A percentile compares a stretch with the other conserved stretches of the same genome.
phyloP scores from a whole-genome alignment of 2,797 vertebrate species.

The Malacoctenus gilli region DNA sequence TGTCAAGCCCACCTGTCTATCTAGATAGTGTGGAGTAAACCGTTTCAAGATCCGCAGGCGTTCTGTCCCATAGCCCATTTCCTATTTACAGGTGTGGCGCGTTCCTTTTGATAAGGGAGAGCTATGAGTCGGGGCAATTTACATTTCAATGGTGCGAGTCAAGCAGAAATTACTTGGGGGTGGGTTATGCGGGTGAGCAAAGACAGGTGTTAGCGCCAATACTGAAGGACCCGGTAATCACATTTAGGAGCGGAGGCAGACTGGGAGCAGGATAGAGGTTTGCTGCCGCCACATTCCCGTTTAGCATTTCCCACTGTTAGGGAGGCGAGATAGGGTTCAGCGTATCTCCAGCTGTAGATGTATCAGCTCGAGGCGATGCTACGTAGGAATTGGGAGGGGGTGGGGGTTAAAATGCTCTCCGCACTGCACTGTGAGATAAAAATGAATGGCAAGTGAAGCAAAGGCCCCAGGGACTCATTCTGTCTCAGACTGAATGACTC shows the following conservation, averaged over 20 bases:
- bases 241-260: slow-evolving; percentile 33
- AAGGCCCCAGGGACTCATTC: slow-evolving; percentile 17
- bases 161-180: slow-evolving; percentile 44
- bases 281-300: slow-evolving; percentile 31
- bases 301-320: slow-evolving; percentile 33
- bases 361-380: slow-evolving; percentile 22
- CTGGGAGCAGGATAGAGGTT: slow-evolving; percentile 38
- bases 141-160: slow-evolving; percentile 59
- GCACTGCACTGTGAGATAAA: slow-evolving; percentile 22
- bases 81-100: slow-evolving; percentile 58
- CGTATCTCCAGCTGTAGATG: slow-evolving; percentile 13
- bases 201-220: slow-evolving; percentile 37
- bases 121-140: slow-evolving; percentile 41
- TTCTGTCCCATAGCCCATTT: slow-evolving; percentile 41
- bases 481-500: slow-evolving; percentile 23
- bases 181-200: slow-evolving; percentile 30
- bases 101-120: slow-evolving; percentile 56
- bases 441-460: slow-evolving; percentile 27
- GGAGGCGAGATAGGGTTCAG: slow-evolving; percentile 19
- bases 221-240: slow-evolving; percentile 52
- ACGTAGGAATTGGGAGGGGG: slow-evolving; percentile 26
- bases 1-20: slow-evolving; percentile 15
- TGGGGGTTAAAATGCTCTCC: slow-evolving; percentile 29
- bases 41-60: slow-evolving; percentile 28
- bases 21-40: slow-evolving; percentile 29